phyloP scores from a whole-genome alignment of 2,888 invertebrate species.

The Eubasilissa splendida region DNA sequence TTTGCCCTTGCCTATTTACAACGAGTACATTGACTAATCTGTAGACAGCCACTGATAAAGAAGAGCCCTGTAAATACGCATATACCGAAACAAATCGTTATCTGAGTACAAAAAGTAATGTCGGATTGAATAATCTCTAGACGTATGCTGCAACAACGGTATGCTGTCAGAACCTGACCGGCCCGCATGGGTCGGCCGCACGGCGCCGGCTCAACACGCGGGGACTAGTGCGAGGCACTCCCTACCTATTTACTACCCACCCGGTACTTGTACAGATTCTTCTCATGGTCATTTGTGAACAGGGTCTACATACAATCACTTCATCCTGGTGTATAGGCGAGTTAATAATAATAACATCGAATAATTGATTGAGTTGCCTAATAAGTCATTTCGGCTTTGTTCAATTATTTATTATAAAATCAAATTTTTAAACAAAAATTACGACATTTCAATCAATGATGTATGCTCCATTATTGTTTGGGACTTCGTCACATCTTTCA shows the following conservation, averaged over 20 bases:
- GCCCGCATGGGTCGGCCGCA: background rate
- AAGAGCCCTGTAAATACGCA: background rate
- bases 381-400: too few species aligned
- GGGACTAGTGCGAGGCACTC: slow-evolving; percentile 4
- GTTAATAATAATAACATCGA: too few species aligned
- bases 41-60: background rate
- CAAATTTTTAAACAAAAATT: too few species aligned
- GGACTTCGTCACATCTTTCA: too few species aligned
- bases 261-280: background rate
- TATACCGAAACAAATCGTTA: background rate
- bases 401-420: too few species aligned
- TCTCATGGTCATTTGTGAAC: background rate
- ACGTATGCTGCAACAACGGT: background rate
- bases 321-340: too few species aligned
- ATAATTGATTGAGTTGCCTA: too few species aligned
- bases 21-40: background rate
- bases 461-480: too few species aligned
- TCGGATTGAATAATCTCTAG: background rate
- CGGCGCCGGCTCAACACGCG: background rate
- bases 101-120: background rate
- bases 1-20: background rate
- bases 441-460: too few species aligned
- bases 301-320: too few species aligned
- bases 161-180: background rate
- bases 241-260: too few species aligned